Conservation (phyloP, 2,888 invertebrate genomes). For the Lasiommata megera region DNA sequence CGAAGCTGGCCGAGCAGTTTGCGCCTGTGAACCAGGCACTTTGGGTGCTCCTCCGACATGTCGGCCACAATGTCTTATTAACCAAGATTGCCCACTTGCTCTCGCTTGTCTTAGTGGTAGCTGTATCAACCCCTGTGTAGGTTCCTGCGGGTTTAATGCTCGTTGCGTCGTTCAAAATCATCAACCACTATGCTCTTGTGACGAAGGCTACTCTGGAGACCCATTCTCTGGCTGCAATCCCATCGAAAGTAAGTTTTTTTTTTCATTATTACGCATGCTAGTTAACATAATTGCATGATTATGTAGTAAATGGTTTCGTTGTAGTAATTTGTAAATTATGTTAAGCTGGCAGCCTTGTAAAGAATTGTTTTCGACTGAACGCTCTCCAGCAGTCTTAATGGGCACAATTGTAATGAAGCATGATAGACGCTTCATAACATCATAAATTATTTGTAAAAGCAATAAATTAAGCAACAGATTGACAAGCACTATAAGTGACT, state of each 20-base stretch:
- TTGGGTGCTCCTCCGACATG: slow-evolving; percentile 90
- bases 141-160: slow-evolving; percentile 89
- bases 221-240: slow-evolving; percentile 88
- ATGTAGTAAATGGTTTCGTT: slow-evolving; percentile 1
- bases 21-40: slow-evolving; percentile 87
- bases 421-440: too few species aligned
- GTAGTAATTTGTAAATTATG: not conserved
- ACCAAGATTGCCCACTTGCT: slow-evolving; percentile 88
- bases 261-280: slow-evolving; percentile 13
- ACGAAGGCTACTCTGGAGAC: slow-evolving; percentile 88
- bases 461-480: too few species aligned
- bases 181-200: slow-evolving; percentile 88
- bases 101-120: slow-evolving; percentile 86
- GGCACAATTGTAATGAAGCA: too few species aligned
- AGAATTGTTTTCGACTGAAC: too few species aligned
- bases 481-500: too few species aligned
- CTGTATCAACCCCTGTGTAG: slow-evolving; percentile 88
- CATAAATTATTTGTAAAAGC: too few species aligned
- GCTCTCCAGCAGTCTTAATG: too few species aligned
- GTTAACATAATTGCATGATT: slow-evolving; percentile 27
- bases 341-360: not conserved
- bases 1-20: slow-evolving; percentile 84
- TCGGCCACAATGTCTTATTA: slow-evolving; percentile 88
- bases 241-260: slow-evolving; percentile 74
- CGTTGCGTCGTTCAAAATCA: slow-evolving; percentile 88